Evolutionary conservation across 2,888 invertebrate genomes (phyloP).

Genomic region (Galerucella nymphaeae): DNA sequence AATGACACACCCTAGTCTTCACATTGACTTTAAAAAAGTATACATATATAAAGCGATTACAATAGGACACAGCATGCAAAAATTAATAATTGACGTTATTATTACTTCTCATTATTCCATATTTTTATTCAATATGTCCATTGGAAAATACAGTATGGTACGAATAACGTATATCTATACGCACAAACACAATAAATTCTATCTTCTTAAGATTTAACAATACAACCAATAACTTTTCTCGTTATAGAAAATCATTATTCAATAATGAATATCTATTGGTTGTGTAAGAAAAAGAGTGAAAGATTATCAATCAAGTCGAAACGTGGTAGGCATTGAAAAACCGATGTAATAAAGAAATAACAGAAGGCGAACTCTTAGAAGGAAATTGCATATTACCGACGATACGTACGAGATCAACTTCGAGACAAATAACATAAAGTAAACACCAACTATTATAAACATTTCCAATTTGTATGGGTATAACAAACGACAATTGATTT

Average conservation of each 20-base stretch:
- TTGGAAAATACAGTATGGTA: neutral
- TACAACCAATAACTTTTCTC: slow-evolving; percentile 7
- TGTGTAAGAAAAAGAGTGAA: neutral
- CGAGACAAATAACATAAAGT: slow-evolving; percentile 43
- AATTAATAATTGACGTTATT: neutral
- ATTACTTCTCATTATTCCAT: neutral
- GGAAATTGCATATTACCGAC: slow-evolving; percentile 30
- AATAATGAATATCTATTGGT: slow-evolving; percentile 1
- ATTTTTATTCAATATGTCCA: neutral
- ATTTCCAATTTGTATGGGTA: slow-evolving; percentile 54
- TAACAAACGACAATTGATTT: slow-evolving; percentile 61
- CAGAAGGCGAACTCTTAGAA: slow-evolving; percentile 35
- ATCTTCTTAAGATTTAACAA: neutral
- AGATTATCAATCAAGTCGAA: slow-evolving; percentile 17
- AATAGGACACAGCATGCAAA: too few species aligned
- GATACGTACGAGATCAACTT: slow-evolving; percentile 32
- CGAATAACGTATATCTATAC: too few species aligned
- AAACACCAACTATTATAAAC: slow-evolving; percentile 43
- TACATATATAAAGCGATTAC: too few species aligned
- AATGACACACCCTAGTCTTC: too few species aligned
- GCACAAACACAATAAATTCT: neutral
- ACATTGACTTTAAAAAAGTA: too few species aligned
- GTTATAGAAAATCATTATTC: slow-evolving; percentile 9
- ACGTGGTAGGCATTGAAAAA: slow-evolving; percentile 9
- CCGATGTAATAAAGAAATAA: slow-evolving; percentile 35